Percentiles rank a stretch among this genome's conserved stretches.
phyloP scores from a whole-genome alignment of 2,113 vertebrate genomes.

The Chionodraco myersi region DNA sequence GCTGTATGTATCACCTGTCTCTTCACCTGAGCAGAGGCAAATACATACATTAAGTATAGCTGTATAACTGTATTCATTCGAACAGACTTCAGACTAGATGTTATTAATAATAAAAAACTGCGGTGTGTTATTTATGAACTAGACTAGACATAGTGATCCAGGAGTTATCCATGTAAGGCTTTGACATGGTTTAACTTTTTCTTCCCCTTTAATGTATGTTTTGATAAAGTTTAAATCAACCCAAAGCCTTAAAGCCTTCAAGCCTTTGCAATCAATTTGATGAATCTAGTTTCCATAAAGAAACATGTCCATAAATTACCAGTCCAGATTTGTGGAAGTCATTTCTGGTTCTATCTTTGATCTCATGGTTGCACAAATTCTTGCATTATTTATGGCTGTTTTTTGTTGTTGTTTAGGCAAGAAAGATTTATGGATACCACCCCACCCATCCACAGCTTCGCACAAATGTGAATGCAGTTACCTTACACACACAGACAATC shows the following conservation, averaged over 20 bases:
- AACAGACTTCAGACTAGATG: neutral
- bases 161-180: neutral
- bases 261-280: neutral
- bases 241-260: neutral
- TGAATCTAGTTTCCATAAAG: constrained; percentile 8
- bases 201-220: neutral
- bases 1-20: constrained; percentile 46
- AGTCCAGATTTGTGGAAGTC: constrained; percentile 33
- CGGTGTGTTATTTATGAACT: neutral
- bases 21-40: constrained; percentile 45
- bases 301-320: constrained; percentile 30
- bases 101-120: neutral
- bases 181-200: neutral
- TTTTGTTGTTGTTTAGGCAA: constrained; percentile 59
- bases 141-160: neutral
- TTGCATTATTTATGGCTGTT: constrained; percentile 58
- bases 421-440: constrained; percentile 62
- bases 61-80: neutral
- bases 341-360: constrained; percentile 49
- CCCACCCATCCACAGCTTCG: constrained; percentile 41
- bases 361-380: constrained; percentile 32
- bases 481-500: neutral
- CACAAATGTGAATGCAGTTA: constrained; percentile 30
- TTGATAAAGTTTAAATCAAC: constrained; percentile 12
- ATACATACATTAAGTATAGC: neutral